Conservation (phyloP, 2,888 invertebrate genomes). For the Tortrix viridana region DNA sequence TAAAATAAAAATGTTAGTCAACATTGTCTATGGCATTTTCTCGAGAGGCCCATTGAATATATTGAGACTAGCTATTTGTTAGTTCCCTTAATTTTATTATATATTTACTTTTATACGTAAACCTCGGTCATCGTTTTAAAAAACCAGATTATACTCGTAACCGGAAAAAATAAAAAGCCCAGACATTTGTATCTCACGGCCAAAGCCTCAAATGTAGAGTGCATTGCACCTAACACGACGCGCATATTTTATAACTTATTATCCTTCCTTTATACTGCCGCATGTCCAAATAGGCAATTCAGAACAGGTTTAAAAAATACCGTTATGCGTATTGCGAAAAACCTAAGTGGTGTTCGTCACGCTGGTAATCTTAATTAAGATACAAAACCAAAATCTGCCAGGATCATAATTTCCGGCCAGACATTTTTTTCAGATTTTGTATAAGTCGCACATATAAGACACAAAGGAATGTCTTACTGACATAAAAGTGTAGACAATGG, state of each 20-base stretch:
- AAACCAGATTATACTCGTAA: constrained; percentile 25
- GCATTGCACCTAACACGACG: constrained; percentile 43
- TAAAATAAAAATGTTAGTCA: too few species aligned
- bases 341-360: constrained; percentile 34
- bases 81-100: too few species aligned
- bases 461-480: constrained; percentile 14
- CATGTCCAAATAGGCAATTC: constrained; percentile 45
- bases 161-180: constrained; percentile 26
- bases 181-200: constrained; percentile 33
- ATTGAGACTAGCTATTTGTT: too few species aligned
- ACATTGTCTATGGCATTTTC: too few species aligned
- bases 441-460: constrained; percentile 12
- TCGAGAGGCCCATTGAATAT: too few species aligned
- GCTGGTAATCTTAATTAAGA: constrained; percentile 27
- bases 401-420: constrained; percentile 14
- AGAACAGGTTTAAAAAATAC: constrained; percentile 55
- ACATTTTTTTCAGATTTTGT: constrained; percentile 2
- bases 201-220: constrained; percentile 38
- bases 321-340: constrained; percentile 42
- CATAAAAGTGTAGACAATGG: constrained; percentile 33
- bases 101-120: too few species aligned
- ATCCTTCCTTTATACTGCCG: constrained; percentile 35
- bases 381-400: constrained; percentile 15
- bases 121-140: not conserved
- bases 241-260: constrained; percentile 44